Evolutionary conservation across 1,140 invertebrate species (phyloP).

Genomic region (Drosophila rhopaloa): DNA sequence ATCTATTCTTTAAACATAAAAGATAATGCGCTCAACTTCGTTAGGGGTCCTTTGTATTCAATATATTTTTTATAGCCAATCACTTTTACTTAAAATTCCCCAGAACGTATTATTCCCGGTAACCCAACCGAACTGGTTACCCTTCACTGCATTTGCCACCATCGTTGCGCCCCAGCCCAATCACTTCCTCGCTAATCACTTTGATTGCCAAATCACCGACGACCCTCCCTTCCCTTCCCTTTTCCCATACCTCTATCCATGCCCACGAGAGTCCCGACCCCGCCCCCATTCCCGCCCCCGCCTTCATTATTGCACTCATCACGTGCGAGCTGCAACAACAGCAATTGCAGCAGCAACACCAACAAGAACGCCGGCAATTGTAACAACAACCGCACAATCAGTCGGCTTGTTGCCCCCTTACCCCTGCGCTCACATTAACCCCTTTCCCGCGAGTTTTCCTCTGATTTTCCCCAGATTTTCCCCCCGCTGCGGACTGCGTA

Average conservation of each 20-base stretch:
- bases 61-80: not conserved
- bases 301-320: slow-evolving; percentile 63
- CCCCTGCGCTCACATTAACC: slow-evolving; percentile 6
- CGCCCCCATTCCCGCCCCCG: not conserved
- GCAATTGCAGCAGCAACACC: slow-evolving; percentile 30
- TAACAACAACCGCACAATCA: slow-evolving; percentile 79
- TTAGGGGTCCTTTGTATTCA: too few species aligned
- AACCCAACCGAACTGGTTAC: too few species aligned
- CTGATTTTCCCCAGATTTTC: slow-evolving; percentile 17
- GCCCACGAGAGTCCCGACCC: not conserved
- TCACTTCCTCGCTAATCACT: slow-evolving; percentile 45
- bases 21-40: too few species aligned
- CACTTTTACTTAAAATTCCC: slow-evolving; percentile 5
- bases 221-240: not conserved
- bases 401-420: slow-evolving; percentile 4
- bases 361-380: slow-evolving; percentile 72
- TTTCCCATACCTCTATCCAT: slow-evolving; percentile 7
- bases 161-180: slow-evolving; percentile 25
- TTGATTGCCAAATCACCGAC: slow-evolving; percentile 55
- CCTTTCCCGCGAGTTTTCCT: slow-evolving; percentile 21
- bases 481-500: slow-evolving; percentile 36
- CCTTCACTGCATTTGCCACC: slow-evolving; percentile 6
- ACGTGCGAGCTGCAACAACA: slow-evolving; percentile 60
- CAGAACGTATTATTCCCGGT: not conserved
- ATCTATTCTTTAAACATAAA: too few species aligned